phyloP scores from a whole-genome alignment of 2,888 invertebrate genomes.

The Brenthis hecate region DNA sequence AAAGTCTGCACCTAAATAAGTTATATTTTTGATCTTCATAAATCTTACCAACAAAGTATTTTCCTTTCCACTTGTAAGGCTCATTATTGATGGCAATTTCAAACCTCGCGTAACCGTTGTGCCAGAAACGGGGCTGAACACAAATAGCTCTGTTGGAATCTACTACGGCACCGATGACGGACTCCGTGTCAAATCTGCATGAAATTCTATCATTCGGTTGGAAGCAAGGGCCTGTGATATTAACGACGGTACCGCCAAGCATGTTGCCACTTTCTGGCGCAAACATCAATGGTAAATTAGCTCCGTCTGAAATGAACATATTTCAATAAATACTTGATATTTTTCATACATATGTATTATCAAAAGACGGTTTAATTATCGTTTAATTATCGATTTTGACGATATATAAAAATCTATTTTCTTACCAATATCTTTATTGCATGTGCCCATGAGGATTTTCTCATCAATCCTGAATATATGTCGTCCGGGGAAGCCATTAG shows the following conservation, averaged over 20 bases:
- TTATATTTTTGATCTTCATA: neutral
- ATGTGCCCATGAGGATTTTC: conserved; percentile 95
- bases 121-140: conserved; percentile 92
- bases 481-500: conserved; percentile 93
- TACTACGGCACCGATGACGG: conserved; percentile 89
- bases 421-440: conserved; percentile 93
- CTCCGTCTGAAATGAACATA: conserved; percentile 83
- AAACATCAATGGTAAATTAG: conserved; percentile 91
- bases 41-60: conserved; percentile 92
- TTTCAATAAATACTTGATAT: conserved; percentile 14
- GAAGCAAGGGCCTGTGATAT: conserved; percentile 98
- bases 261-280: conserved; percentile 98
- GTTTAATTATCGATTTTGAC: too few species aligned
- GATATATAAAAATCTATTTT: neutral
- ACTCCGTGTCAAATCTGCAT: conserved; percentile 92
- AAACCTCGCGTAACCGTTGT: conserved; percentile 94
- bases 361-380: too few species aligned
- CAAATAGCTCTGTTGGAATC: conserved; percentile 93
- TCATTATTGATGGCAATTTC: conserved; percentile 92
- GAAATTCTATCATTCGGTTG: conserved; percentile 87
- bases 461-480: conserved; percentile 98
- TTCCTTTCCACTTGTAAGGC: conserved; percentile 93
- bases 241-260: conserved; percentile 97
- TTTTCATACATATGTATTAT: neutral
- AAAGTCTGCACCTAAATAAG: neutral